Evolutionary conservation across 2,797 vertebrate species (phyloP).

Genomic region (Pipistrellus kuhlii): DNA sequence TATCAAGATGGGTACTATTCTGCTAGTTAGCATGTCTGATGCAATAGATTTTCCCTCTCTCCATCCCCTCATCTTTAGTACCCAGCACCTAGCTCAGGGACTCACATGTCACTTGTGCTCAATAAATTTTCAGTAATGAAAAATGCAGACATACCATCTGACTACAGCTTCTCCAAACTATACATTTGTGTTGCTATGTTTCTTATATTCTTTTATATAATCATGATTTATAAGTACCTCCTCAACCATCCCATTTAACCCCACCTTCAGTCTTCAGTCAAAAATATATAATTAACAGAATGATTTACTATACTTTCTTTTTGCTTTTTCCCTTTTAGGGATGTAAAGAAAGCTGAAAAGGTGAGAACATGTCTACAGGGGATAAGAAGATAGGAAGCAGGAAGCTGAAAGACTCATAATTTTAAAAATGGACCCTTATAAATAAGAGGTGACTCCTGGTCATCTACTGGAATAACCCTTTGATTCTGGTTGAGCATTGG

Average conservation of each 20-base stretch:
- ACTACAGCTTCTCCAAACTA: neutral
- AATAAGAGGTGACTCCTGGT: neutral
- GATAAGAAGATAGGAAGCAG: neutral
- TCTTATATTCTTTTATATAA: neutral
- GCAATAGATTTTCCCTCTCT: neutral
- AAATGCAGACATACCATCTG: neutral
- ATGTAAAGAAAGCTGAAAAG: neutral
- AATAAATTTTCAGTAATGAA: neutral
- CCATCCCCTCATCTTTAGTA: neutral
- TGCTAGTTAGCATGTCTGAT: neutral
- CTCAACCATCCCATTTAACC: neutral
- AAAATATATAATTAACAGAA: neutral
- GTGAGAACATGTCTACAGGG: neutral
- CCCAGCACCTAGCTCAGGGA: neutral
- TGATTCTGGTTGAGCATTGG: constrained; percentile 26
- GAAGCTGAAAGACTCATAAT: neutral
- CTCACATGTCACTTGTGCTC: neutral
- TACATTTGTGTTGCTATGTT: neutral
- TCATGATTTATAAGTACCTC: neutral
- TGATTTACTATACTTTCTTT: constrained; percentile 5
- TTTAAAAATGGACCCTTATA: neutral
- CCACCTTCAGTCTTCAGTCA: neutral
- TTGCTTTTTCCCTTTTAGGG: neutral
- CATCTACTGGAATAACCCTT: neutral
- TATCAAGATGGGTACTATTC: neutral